Conservation (phyloP, 1,140 invertebrate genomes). For the Phymorhynchus buccinoides region DNA sequence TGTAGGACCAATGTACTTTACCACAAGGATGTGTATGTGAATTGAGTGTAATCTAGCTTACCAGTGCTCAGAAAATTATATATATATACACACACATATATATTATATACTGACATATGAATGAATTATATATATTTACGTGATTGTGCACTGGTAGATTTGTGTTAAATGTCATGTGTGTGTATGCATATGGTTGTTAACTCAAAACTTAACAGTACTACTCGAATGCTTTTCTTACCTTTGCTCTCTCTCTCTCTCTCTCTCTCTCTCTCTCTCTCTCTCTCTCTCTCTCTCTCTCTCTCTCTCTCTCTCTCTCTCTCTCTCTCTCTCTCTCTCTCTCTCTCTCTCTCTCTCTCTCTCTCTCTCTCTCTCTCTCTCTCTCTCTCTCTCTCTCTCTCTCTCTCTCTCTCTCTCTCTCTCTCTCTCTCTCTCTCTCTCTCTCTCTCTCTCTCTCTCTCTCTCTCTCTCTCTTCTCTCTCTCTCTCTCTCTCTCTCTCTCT, state of each 20-base stretch:
- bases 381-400: no score
- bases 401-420: no score
- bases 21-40: background rate
- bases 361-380: no score
- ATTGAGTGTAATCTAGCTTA: conserved; percentile 23
- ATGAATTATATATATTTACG: background rate
- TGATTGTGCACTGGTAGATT: conserved; percentile 27
- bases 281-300: background rate
- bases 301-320: background rate
- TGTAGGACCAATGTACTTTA: conserved; percentile 35
- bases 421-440: no score
- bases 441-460: background rate
- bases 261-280: background rate
- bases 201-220: conserved; percentile 13
- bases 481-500: background rate
- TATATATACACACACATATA: conserved; percentile 17
- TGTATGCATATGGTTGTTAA: conserved; percentile 3
- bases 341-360: background rate
- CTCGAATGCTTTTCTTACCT: background rate
- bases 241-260: background rate
- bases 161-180: conserved; percentile 2
- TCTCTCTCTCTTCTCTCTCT: background rate
- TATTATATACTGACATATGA: conserved; percentile 4
- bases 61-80: conserved; percentile 33
- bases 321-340: background rate